Evolutionary conservation across 1,140 invertebrate species (phyloP).

Genomic region (Metaphire vulgaris): DNA sequence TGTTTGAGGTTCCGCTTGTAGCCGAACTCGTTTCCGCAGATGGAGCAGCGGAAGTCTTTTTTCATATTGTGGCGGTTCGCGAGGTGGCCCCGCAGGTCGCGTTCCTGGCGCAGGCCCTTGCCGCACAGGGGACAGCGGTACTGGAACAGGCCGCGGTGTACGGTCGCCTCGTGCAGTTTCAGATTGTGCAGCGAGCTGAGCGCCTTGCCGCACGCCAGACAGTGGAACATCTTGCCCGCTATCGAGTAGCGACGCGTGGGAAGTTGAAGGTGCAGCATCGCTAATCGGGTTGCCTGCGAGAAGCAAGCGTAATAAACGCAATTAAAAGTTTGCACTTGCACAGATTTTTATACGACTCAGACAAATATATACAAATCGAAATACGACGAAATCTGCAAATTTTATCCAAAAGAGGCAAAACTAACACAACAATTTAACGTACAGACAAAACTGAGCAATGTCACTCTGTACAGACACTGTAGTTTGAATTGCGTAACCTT

Average conservation of each 20-base stretch:
- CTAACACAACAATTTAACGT: too few species aligned
- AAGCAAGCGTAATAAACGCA: too few species aligned
- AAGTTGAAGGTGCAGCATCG: not conserved
- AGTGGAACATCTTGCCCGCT: not conserved
- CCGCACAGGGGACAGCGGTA: slow-evolving; percentile 18
- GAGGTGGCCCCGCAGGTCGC: slow-evolving; percentile 9
- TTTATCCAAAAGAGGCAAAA: too few species aligned
- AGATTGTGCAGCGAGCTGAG: not conserved
- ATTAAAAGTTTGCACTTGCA: too few species aligned
- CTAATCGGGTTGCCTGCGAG: not conserved
- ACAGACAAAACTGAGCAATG: too few species aligned
- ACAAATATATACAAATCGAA: too few species aligned
- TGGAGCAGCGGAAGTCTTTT: slow-evolving; percentile 60
- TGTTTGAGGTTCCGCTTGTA: slow-evolving; percentile 67
- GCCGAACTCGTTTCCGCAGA: slow-evolving; percentile 63
- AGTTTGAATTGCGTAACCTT: too few species aligned
- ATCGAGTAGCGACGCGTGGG: not conserved
- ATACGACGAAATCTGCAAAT: too few species aligned
- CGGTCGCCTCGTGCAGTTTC: slow-evolving; percentile 11
- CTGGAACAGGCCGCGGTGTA: slow-evolving; percentile 19
- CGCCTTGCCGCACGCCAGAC: not conserved
- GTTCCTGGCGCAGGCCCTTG: slow-evolving; percentile 4
- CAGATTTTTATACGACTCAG: too few species aligned
- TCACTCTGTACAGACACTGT: too few species aligned
- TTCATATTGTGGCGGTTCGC: slow-evolving; percentile 61